These are phyloP conservation scores for Isurus oxyrinchus DNA, from an alignment of 2,113 vertebrate species.

Conservation along the genomic window DNA sequence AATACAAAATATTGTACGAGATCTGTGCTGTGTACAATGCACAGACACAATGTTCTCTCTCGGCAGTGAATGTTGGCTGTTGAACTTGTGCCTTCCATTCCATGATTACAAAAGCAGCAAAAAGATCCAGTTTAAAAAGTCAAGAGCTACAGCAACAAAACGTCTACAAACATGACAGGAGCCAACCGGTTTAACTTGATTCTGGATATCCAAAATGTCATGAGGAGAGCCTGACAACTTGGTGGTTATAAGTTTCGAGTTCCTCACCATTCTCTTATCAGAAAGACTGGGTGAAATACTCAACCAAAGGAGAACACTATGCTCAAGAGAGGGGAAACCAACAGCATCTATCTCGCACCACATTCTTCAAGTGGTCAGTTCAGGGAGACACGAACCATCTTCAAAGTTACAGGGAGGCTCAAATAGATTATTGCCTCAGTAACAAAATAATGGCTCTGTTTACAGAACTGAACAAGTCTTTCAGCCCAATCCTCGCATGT, in stretches of 20 bases:
- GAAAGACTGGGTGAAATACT: not conserved
- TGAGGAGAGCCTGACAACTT: not conserved
- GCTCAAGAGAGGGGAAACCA: not conserved
- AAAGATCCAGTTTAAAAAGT: not conserved
- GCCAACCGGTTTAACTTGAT: not conserved
- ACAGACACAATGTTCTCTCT: not conserved
- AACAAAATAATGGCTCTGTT: not conserved
- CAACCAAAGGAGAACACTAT: not conserved
- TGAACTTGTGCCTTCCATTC: not conserved
- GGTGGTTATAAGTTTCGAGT: not conserved
- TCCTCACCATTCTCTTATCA: not conserved
- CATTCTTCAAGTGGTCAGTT: not conserved
- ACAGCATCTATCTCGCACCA: not conserved
- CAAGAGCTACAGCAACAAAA: not conserved
- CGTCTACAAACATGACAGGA: constrained; percentile 9
- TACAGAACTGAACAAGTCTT: constrained; percentile 24
- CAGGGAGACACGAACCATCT: not conserved
- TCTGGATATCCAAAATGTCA: not conserved
- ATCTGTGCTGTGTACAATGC: not conserved
- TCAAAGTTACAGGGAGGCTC: not conserved
- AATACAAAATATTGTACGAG: not conserved
- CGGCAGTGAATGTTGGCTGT: not conserved
- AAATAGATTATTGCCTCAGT: constrained; percentile 10
- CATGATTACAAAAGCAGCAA: not conserved
- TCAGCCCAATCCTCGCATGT: not conserved